Evolutionary conservation across 2,797 vertebrate species (phyloP), one percentile per base, ranked within the genome.

Genomic region (Pogonophryne albipinna): DNA sequence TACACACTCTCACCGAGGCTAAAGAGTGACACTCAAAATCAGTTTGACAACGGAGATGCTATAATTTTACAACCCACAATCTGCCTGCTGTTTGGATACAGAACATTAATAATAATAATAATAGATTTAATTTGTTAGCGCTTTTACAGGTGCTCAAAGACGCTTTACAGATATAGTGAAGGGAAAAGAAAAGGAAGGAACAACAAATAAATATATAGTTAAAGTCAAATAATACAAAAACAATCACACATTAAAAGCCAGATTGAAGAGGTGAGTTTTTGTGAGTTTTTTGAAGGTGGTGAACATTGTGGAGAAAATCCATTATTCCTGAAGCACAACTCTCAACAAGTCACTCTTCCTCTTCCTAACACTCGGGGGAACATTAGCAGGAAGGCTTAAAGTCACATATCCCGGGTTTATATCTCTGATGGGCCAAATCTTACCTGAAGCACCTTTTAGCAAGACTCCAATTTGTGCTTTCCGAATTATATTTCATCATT

Each of bases 351-450:
- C 23, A 41, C 61, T 66, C n/a, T 51, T 20, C 47, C 68, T 81
- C 65, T 79, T 58, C 61, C 17, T 17, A 50, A 23, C 57, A 61
- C 34, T 81, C 59, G 8, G 63, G 63, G 15, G 71, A 52, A 55
- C 71, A 84, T 90, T 59, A 74, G 78, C 65, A 86, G 71, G 64
- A 67, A 76, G 66, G 27, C 42, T 71, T 62, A 78, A 82, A 41
- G 51, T 73, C 50, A 61, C 41, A 70, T 66, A 58, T 57, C 49
- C 14, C 45, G 38, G 44, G 16, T 71, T 76, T 77, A 71, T 60
- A 76, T 79, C 57, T 66, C 57, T 74, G 19, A 79, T 71, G 80
- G 57, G 62, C 63, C 70, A 76, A 73, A 82, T 63, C 66, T 71
- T 66, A 80, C 34, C 61, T 76, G 73, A 78, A 76, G 74, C 71